Base-by-base conservation (phyloP, 2,113 vertebrate genomes). In the Daboia siamensis region DNA sequence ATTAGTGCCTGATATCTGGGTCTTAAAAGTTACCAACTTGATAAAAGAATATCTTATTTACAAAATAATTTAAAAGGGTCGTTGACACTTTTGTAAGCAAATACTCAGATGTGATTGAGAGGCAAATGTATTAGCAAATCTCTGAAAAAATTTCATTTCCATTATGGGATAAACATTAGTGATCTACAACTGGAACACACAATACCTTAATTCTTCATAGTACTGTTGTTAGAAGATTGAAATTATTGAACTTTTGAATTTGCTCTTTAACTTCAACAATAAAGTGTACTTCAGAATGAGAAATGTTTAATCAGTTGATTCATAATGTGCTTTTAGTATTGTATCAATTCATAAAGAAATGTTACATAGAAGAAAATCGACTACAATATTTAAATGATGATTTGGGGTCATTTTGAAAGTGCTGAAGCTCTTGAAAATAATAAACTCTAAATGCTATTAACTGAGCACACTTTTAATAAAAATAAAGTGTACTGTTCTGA, bases 211-310 rank as follows among this genome's bases (percentile, higher is more conserved):
- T 86, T 94, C 95, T 93, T 95, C 95, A 96, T 96, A 95, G 95
- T 93, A 98, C 94, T 97, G 97, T 96, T 98, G 97, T 98, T 97
- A 97, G 97, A 97, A 95, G 91, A 96, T 96, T 96, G 94, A 93
- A 97, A 97, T 96, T 92, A 90, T 21, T 93, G 92, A 90, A 93
- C 86, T 48, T 93, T 96, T 97, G 97, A 98, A 97, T 97, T 96
- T 98, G 97, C 97, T 98, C 96, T 97, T 97, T 93, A 96, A 97
- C 97, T 97, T 97, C 97, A 97, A 97, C 97, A 98, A 98, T 98
- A 98, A 98, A 98, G 97, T 98, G 97, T 98, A 97, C 97, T 98
- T 98, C 98, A 97, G 97, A 97, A 96, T 97, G 97, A 95, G 46
- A 95, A 91, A 97, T 97, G 97, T 97, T 98, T 97, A 96, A 97